Percentiles rank a stretch among this genome's conserved stretches.
phyloP scores from a whole-genome alignment of 2,797 vertebrate species.

The Chelmon rostratus region DNA sequence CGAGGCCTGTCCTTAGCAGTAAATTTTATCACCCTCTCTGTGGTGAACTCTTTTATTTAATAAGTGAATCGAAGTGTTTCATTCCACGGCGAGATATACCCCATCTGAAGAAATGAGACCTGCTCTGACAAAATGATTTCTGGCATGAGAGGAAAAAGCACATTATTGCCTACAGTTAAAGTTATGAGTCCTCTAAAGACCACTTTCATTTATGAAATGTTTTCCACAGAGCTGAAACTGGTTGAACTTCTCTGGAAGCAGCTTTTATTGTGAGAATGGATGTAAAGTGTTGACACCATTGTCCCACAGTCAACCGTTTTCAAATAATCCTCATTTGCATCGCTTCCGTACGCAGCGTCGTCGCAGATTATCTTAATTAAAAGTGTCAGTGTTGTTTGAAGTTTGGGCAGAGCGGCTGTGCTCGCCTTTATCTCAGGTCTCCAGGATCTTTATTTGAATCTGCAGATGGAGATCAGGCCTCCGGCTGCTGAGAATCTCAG shows the following conservation, averaged over 20 bases:
- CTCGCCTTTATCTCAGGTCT: slow-evolving; percentile 55
- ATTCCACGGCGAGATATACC: slow-evolving; percentile 25
- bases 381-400: slow-evolving; percentile 61
- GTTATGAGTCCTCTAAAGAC: slow-evolving; percentile 26
- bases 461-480: slow-evolving; percentile 57
- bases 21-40: slow-evolving; percentile 30
- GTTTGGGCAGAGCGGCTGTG: slow-evolving; percentile 31
- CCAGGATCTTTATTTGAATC: slow-evolving; percentile 63
- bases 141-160: slow-evolving; percentile 28
- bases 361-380: slow-evolving; percentile 56
- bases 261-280: background rate
- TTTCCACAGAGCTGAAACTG: background rate
- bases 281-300: background rate
- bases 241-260: background rate
- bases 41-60: slow-evolving; percentile 34
- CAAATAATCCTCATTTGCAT: slow-evolving; percentile 48
- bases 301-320: slow-evolving; percentile 15
- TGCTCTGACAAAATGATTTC: slow-evolving; percentile 42
- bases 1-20: slow-evolving; percentile 31
- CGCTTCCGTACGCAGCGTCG: slow-evolving; percentile 19
- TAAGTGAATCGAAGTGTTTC: slow-evolving; percentile 43
- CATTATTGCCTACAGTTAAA: slow-evolving; percentile 16
- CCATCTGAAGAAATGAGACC: slow-evolving; percentile 50
- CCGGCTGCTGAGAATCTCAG: slow-evolving; percentile 36
- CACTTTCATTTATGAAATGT: slow-evolving; percentile 11